Percentiles rank a stretch among this genome's conserved stretches.
These are phyloP conservation scores for Periophthalmus magnuspinnatus DNA, from an alignment of 2,797 vertebrate species.

Conservation along the genomic window DNA sequence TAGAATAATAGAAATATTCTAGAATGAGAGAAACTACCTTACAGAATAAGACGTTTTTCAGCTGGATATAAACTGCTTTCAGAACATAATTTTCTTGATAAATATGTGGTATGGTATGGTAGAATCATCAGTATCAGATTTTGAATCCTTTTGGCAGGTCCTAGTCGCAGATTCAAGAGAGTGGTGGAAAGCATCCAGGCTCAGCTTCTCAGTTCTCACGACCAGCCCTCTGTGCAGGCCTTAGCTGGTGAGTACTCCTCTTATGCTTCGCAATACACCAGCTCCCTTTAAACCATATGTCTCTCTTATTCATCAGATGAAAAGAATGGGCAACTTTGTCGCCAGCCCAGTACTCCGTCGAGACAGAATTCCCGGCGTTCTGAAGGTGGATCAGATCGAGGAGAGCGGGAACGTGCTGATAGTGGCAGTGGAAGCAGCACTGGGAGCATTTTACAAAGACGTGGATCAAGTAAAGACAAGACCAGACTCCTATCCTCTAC, in stretches of 20 bases:
- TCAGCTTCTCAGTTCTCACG: constrained; percentile 89
- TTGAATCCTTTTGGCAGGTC: constrained; percentile 71
- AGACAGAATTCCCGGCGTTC: constrained; percentile 85
- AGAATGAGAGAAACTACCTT: not conserved
- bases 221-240: constrained; percentile 92
- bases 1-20: not conserved
- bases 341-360: constrained; percentile 80
- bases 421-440: constrained; percentile 45
- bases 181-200: constrained; percentile 95
- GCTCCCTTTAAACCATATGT: not conserved
- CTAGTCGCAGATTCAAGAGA: constrained; percentile 91
- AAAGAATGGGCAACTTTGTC: constrained; percentile 86
- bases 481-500: constrained; percentile 86
- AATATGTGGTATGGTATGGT: not conserved
- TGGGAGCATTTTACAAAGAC: constrained; percentile 73
- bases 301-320: constrained; percentile 76
- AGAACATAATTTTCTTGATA: no score
- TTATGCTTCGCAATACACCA: not conserved
- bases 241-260: constrained; percentile 80
- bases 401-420: constrained; percentile 51
- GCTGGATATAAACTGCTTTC: no score
- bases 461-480: constrained; percentile 87
- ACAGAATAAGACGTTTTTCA: not conserved
- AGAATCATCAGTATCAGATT: not conserved
- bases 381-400: constrained; percentile 81